A percentile compares a stretch with the other conserved stretches of the same genome.
These are phyloP conservation scores for Nymphalis c-album DNA, from an alignment of 2,888 invertebrate genomes.

Conservation along the genomic window DNA sequence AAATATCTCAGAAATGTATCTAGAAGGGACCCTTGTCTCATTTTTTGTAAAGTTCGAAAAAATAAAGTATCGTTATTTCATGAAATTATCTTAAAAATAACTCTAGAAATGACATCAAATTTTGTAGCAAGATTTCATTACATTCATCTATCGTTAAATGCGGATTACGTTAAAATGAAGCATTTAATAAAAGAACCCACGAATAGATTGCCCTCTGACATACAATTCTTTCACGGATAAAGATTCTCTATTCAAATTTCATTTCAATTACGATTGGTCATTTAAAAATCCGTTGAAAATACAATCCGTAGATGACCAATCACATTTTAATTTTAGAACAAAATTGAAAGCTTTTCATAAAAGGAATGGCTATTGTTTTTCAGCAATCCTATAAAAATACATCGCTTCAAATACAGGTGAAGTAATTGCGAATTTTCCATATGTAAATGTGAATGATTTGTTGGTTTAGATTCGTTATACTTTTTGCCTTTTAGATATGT, in stretches of 20 bases:
- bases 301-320: conserved; percentile 27
- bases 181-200: no score
- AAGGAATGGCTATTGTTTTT: conserved; percentile 25
- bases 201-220: no score
- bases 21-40: no score
- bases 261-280: conserved; percentile 15
- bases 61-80: no score
- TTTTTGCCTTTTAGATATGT: conserved; percentile 31
- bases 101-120: no score
- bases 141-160: no score
- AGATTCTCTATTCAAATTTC: background rate
- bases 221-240: background rate
- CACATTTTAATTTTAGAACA: conserved; percentile 27
- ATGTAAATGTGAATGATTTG: conserved; percentile 41
- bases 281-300: conserved; percentile 15
- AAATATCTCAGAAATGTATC: no score
- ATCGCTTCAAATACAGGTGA: conserved; percentile 39
- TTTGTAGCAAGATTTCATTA: no score
- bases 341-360: conserved; percentile 22
- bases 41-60: no score
- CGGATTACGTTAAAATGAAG: no score
- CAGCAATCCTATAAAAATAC: conserved; percentile 38
- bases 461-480: conserved; percentile 36
- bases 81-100: no score
- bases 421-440: conserved; percentile 36